Conservation (phyloP, 2,113 vertebrate genomes). For the Phalacrocorax aristotelis region DNA sequence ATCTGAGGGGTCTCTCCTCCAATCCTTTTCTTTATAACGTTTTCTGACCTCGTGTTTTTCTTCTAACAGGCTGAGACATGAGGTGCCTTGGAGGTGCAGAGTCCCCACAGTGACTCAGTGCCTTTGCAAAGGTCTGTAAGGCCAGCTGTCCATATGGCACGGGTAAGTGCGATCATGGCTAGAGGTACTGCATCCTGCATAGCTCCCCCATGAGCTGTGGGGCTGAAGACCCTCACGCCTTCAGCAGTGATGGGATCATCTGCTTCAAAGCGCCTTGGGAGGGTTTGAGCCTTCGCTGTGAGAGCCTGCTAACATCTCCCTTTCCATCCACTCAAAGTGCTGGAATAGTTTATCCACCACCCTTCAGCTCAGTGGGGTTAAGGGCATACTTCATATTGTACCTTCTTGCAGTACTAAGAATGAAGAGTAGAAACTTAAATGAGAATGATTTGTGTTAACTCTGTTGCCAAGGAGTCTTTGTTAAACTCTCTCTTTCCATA, state of each 20-base stretch:
- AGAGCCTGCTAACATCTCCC: not conserved
- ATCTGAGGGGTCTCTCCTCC: not conserved
- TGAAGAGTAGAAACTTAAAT: not conserved
- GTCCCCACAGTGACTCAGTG: not conserved
- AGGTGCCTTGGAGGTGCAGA: not conserved
- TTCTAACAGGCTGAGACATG: not conserved
- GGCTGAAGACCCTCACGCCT: not conserved
- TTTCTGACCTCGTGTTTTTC: not conserved
- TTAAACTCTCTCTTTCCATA: not conserved
- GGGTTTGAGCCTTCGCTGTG: not conserved
- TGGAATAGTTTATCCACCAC: not conserved
- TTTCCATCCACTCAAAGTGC: not conserved
- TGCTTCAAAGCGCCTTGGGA: not conserved
- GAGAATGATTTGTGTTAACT: not conserved
- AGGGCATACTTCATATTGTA: not conserved
- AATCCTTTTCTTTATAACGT: not conserved
- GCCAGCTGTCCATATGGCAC: not conserved
- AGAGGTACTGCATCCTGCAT: not conserved
- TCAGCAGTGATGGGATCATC: rapidly evolving
- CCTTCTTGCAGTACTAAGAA: not conserved
- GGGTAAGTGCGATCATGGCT: not conserved
- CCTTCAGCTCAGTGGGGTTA: not conserved
- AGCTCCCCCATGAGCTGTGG: rapidly evolving
- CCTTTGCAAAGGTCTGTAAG: not conserved
- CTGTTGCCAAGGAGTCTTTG: not conserved